Conservation (phyloP, 2,113 vertebrate genomes). For the Gallinago media region DNA sequence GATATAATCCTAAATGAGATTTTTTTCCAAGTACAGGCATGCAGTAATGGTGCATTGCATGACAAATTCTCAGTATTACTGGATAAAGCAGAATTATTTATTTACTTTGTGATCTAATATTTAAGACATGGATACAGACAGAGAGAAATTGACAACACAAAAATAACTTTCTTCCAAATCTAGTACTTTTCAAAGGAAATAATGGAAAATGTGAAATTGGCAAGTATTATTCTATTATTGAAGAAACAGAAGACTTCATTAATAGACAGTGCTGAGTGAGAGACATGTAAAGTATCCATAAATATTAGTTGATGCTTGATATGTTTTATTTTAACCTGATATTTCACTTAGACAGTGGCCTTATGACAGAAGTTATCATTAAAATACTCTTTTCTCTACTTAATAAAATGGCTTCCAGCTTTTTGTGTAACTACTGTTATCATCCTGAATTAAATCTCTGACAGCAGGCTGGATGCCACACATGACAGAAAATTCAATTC, state of each 20-base stretch:
- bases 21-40: neutral
- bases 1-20: neutral
- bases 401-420: neutral
- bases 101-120: constrained; percentile 13
- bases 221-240: neutral
- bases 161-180: neutral
- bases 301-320: neutral
- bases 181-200: neutral
- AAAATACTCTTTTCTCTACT: neutral
- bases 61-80: neutral
- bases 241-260: neutral
- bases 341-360: neutral
- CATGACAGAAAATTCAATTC: constrained; percentile 7
- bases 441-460: constrained; percentile 17
- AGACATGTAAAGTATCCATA: neutral
- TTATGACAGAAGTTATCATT: neutral
- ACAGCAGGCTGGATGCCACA: neutral
- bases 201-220: neutral
- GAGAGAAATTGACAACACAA: neutral
- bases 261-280: neutral
- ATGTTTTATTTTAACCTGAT: neutral
- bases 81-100: neutral
- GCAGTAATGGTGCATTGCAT: neutral
- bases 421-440: neutral
- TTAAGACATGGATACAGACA: neutral